Percentiles rank a stretch among this genome's conserved stretches.
phyloP scores from a whole-genome alignment of 2,888 invertebrate species.

The Ellobium chinense region DNA sequence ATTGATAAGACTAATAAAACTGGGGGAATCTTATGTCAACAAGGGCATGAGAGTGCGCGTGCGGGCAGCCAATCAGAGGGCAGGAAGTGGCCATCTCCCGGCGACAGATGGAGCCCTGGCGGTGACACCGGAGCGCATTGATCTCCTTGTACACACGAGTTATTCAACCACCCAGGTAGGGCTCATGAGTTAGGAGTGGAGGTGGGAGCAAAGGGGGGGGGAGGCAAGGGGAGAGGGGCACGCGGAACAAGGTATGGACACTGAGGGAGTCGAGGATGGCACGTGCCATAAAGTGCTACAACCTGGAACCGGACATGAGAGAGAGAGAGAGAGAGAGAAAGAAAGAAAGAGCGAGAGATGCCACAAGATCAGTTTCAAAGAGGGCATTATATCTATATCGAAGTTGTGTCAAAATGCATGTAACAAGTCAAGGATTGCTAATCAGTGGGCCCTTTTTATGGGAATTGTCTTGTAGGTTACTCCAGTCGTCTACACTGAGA shows the following conservation, averaged over 20 bases:
- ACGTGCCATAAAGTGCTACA: not conserved
- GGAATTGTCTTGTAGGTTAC: too few species aligned
- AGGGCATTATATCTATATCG: not conserved
- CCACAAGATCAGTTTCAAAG: not conserved
- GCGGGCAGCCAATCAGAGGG: not conserved
- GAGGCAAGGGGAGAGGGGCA: too few species aligned
- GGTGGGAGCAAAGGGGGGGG: too few species aligned
- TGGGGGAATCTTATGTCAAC: conserved; percentile 15
- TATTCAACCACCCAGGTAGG: not conserved
- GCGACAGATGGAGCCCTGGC: conserved; percentile 23
- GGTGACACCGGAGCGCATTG: conserved; percentile 13
- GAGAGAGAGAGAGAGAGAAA: conserved; percentile 35
- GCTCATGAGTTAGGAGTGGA: too few species aligned
- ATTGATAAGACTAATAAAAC: conserved; percentile 28
- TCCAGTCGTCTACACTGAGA: too few species aligned
- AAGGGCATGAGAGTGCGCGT: not conserved
- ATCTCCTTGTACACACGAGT: not conserved
- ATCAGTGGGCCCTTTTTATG: too few species aligned
- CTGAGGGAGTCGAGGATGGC: not conserved
- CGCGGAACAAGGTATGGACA: not conserved
- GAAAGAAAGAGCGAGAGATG: conserved; percentile 20
- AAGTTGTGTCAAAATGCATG: too few species aligned
- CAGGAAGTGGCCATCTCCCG: conserved; percentile 26
- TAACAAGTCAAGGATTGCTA: too few species aligned
- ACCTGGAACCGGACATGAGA: conserved; percentile 28